Evolutionary conservation across 2,113 vertebrate genomes (phyloP).

Genomic region (Tympanuchus pallidicinctus): DNA sequence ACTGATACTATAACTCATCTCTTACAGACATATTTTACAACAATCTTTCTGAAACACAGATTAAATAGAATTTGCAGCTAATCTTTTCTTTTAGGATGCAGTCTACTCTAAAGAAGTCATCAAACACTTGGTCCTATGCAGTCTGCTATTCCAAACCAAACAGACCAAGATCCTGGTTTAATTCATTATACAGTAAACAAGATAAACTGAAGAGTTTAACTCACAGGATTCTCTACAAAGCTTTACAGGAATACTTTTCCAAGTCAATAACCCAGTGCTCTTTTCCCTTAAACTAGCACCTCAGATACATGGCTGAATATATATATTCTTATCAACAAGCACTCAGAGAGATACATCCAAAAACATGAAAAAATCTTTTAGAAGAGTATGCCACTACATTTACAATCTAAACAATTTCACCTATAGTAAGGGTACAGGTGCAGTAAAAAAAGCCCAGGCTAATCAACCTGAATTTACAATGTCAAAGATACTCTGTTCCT

Average conservation of each 20-base stretch:
- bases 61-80: neutral
- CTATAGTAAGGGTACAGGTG: neutral
- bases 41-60: neutral
- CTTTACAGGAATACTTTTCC: neutral
- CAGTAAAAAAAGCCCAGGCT: neutral
- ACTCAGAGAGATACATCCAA: neutral
- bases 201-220: neutral
- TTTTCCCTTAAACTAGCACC: neutral
- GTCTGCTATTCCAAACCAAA: neutral
- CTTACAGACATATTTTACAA: neutral
- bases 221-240: neutral
- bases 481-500: neutral
- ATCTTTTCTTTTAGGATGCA: neutral
- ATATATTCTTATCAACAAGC: neutral
- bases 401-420: neutral
- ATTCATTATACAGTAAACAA: neutral
- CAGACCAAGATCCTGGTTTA: neutral
- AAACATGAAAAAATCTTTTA: neutral
- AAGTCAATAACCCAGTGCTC: neutral
- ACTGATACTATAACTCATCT: neutral
- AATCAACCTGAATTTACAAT: neutral
- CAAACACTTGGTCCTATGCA: neutral
- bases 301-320: neutral
- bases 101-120: neutral
- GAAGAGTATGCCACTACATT: neutral